Evolutionary conservation across 1,140 invertebrate species (phyloP).

Genomic region (Pseudobourletiella spinata): DNA sequence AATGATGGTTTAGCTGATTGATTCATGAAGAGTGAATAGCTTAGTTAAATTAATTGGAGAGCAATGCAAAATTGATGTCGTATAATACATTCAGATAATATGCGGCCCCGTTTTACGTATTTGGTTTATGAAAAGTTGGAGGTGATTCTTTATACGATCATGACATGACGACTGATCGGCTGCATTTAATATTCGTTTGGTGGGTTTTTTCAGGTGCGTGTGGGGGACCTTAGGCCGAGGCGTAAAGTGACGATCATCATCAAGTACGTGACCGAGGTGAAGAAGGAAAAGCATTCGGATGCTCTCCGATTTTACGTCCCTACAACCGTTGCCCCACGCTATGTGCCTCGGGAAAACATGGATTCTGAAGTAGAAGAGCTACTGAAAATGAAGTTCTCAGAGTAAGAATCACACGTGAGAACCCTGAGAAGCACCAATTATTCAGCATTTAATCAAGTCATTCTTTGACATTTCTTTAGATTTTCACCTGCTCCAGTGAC

Average conservation of each 20-base stretch:
- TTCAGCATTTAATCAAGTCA: not conserved
- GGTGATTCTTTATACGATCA: too few species aligned
- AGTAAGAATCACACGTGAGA: constrained; percentile 2
- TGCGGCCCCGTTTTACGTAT: too few species aligned
- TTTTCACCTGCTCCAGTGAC: constrained; percentile 7
- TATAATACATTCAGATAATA: too few species aligned
- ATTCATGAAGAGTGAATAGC: too few species aligned
- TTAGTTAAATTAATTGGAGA: too few species aligned
- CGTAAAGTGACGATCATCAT: constrained; percentile 44
- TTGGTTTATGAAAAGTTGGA: too few species aligned
- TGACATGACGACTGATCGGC: too few species aligned
- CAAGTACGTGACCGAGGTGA: constrained; percentile 45
- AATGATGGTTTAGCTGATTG: not conserved
- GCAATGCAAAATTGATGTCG: too few species aligned
- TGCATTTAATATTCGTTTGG: too few species aligned
- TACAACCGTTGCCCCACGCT: constrained; percentile 35
- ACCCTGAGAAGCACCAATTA: not conserved
- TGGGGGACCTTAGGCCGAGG: constrained; percentile 38
- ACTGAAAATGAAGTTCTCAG: constrained; percentile 23
- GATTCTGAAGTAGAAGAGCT: constrained; percentile 21
- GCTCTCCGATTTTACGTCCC: constrained; percentile 43
- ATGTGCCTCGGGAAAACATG: constrained; percentile 22
- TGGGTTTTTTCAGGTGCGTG: not conserved
- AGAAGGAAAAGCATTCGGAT: constrained; percentile 40
- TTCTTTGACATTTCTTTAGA: not conserved